These are phyloP conservation scores for Lagodon rhomboides DNA, from an alignment of 2,797 vertebrate genomes.

Conservation along the genomic window DNA sequence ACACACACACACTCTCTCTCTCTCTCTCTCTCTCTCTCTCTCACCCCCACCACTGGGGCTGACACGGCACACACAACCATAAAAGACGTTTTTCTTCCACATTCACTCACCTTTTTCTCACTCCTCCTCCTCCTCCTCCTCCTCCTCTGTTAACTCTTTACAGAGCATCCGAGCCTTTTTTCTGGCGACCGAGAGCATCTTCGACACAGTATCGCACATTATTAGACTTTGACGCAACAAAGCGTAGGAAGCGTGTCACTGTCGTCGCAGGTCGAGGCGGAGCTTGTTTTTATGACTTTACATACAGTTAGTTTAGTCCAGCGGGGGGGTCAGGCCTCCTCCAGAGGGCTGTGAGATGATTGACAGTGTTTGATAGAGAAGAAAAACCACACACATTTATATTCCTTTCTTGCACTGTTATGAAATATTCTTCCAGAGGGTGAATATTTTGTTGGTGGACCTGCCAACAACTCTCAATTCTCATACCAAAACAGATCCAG, in stretches of 20 bases:
- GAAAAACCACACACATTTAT: not conserved
- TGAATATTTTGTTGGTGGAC: not conserved
- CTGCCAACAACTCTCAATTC: not conserved
- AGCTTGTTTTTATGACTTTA: not conserved
- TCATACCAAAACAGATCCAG: not conserved
- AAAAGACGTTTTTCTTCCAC: slow-evolving; percentile 70
- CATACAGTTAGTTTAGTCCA: not conserved
- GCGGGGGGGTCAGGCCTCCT: not conserved
- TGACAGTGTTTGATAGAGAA: not conserved
- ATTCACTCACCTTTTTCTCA: slow-evolving; percentile 58
- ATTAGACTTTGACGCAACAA: not conserved
- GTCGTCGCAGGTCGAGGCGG: rapidly evolving
- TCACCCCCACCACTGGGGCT: slow-evolving; percentile 53
- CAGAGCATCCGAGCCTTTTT: slow-evolving; percentile 23
- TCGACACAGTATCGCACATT: not conserved
- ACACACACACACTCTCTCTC: not conserved
- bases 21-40: slow-evolving; percentile 7
- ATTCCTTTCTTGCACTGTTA: not conserved
- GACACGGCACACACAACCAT: slow-evolving; percentile 66
- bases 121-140: not conserved
- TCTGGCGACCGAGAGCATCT: slow-evolving; percentile 1
- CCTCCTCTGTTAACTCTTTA: slow-evolving; percentile 36
- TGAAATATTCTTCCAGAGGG: not conserved
- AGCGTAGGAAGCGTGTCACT: not conserved
- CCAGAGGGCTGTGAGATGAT: not conserved